Evolutionary conservation across 2,113 vertebrate species (phyloP).

Genomic region (Erythrocercus mccallii): DNA sequence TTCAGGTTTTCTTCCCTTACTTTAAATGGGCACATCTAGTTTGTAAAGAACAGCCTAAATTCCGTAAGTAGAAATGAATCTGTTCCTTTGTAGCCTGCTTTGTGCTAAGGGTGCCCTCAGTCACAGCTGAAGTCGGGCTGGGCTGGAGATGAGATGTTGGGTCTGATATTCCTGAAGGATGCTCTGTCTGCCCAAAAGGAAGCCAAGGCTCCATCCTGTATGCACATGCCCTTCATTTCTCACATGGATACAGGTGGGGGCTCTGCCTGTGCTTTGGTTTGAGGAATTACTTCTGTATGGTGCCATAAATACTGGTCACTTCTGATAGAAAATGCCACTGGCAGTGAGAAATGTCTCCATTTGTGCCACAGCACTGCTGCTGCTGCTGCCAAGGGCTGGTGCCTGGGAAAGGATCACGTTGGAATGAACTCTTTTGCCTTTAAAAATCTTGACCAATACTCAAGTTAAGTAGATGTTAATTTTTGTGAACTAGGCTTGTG

Average conservation of each 20-base stretch:
- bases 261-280: background rate
- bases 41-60: background rate
- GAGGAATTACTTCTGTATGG: background rate
- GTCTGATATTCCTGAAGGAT: background rate
- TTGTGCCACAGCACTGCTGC: background rate
- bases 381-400: background rate
- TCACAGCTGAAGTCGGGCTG: background rate
- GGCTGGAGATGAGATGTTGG: background rate
- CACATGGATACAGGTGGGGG: fast-evolving
- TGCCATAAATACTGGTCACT: background rate
- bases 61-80: fast-evolving
- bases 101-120: background rate
- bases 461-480: background rate
- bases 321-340: background rate
- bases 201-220: background rate
- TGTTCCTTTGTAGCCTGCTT: background rate
- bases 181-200: background rate
- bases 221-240: fast-evolving
- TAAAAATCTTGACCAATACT: background rate
- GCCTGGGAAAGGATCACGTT: background rate
- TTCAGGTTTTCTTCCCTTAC: background rate
- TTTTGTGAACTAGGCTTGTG: background rate
- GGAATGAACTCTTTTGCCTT: background rate
- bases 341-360: background rate
- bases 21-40: background rate